A percentile compares a stretch with the other conserved stretches of the same genome.
These are phyloP conservation scores for Stenopsyche tienmushanensis DNA, from an alignment of 1,140 invertebrate genomes.

Conservation along the genomic window DNA sequence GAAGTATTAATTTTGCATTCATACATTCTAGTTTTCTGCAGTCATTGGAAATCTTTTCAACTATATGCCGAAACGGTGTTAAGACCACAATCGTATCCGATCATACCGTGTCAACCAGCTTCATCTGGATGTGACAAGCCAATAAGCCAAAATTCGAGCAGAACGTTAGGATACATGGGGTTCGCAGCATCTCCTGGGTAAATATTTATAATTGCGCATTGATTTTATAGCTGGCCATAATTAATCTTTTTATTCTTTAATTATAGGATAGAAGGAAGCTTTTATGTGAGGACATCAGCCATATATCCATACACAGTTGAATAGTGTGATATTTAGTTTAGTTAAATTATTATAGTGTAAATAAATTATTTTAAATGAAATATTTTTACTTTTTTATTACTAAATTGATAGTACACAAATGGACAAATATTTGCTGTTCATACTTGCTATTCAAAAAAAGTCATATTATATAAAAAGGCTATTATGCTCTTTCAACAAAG, in stretches of 20 bases:
- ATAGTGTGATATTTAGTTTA: no score
- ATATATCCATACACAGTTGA: conserved; percentile 48
- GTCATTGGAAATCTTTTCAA: conserved; percentile 71
- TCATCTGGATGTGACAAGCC: conserved; percentile 43
- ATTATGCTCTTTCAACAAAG: no score
- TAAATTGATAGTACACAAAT: no score
- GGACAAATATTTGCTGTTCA: no score
- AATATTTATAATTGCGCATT: conserved; percentile 13
- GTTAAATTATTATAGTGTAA: no score
- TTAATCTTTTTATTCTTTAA: conserved; percentile 22
- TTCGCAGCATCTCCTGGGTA: conserved; percentile 46
- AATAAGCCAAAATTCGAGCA: conserved; percentile 42
- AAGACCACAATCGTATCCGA: conserved; percentile 62
- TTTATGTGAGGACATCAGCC: conserved; percentile 47
- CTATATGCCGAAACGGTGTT: conserved; percentile 70
- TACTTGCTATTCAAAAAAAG: no score
- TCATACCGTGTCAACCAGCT: conserved; percentile 43
- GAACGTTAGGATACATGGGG: conserved; percentile 46
- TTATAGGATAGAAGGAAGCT: conserved; percentile 48
- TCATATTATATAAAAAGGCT: no score
- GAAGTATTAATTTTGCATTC: no score
- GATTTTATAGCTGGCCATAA: background rate
- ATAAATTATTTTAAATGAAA: no score
- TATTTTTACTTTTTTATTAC: no score
- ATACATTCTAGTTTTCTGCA: conserved; percentile 62